Evolutionary conservation across 2,888 invertebrate genomes (phyloP), one percentile per base, ranked within the genome.

Genomic region (Leptinotarsa haldemani): DNA sequence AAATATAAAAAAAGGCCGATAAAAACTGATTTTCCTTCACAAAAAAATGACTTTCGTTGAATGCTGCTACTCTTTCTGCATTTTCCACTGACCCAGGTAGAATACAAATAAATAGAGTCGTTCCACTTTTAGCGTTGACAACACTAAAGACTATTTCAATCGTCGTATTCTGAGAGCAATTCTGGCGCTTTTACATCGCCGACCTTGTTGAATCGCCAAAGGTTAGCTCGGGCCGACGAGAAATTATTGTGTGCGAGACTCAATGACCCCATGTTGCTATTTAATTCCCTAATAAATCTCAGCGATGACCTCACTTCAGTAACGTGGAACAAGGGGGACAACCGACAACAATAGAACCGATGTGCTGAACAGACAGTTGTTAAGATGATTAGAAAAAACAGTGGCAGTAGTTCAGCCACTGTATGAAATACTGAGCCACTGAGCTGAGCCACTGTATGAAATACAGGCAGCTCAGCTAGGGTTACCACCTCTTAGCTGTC

Each of bases 261-360:
- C 73, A 70, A 65, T 73, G 73, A 73, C 73, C 73, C 69, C 73
- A 66, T 69, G 58, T 40, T 52, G 53, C 61, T 61, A 22, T 63
- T 80, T 77, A 78, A 78, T 77, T 78, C 78, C 77, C 77, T 74
- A 78, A 80, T 80, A 78, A 79, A 80, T 80, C 78, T 79, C 74
- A 56, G 75, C 69, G 79, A 76, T 79, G 80, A 80, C 79, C 79
- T 80, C 80, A 80, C 75, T 65, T 52, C 52, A 61, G 30, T 61
- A 61, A 61, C 61, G 61, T 61, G 61, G 61, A 9, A 2, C 61
- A 61, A 25, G 25, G 40, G 61, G 40, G 61, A 61, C 20, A 56
- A 50, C 50, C 50, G 50, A 50, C 50, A 50, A n/a, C 61, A 25
- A 58, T 25, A 58, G 25, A 20, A 25, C 5, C 20, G 25, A 58